Evolutionary conservation across 2,113 vertebrate genomes (phyloP).

Genomic region (Caranx melampygus): DNA sequence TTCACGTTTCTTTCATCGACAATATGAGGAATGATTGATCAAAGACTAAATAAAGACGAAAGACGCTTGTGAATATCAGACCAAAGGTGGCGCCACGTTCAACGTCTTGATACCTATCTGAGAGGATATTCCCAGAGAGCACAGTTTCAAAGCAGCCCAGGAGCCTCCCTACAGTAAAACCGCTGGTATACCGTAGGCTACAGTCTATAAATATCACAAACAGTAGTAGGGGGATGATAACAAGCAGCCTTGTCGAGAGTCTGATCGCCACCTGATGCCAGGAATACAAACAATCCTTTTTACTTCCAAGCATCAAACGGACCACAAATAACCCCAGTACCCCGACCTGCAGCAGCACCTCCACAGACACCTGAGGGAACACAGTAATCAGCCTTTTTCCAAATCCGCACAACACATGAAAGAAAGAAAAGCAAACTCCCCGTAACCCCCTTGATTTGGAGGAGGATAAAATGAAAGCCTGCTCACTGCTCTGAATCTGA

Average conservation of each 20-base stretch:
- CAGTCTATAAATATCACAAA: conserved; percentile 51
- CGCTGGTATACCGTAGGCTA: neutral
- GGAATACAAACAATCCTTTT: conserved; percentile 18
- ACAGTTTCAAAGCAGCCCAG: neutral
- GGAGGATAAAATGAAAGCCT: conserved; percentile 9
- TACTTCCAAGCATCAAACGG: conserved; percentile 16
- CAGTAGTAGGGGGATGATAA: conserved; percentile 5
- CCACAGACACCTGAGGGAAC: conserved; percentile 25
- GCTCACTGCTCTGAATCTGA: conserved; percentile 35
- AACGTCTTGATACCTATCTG: neutral
- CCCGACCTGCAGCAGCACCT: neutral
- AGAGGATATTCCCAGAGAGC: neutral
- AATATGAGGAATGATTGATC: too few species aligned
- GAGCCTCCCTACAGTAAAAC: neutral
- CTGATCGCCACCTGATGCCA: conserved; percentile 33
- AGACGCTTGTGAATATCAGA: too few species aligned
- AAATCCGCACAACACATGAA: conserved; percentile 1
- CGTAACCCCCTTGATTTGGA: conserved; percentile 8
- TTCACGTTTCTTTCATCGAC: too few species aligned
- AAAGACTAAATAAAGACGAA: too few species aligned
- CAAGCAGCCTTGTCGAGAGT: neutral
- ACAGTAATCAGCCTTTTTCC: neutral
- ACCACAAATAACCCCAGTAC: neutral
- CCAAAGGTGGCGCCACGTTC: too few species aligned
- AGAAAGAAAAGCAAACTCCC: conserved; percentile 33